These are phyloP conservation scores for Karalla daura DNA, from an alignment of 2,797 vertebrate genomes.

Conservation along the genomic window DNA sequence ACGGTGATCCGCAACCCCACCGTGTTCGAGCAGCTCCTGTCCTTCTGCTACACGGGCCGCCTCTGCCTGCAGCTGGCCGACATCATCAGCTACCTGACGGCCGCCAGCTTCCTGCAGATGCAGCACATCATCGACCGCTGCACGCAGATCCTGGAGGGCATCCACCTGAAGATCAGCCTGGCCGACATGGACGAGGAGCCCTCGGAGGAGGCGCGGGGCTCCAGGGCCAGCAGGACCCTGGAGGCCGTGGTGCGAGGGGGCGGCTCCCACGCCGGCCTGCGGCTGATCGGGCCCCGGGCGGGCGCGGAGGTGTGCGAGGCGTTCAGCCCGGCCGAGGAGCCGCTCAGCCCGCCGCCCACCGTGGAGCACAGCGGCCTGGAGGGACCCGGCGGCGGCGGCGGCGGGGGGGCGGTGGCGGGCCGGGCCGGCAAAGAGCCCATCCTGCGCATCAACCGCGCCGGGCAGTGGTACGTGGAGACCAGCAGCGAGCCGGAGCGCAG, in stretches of 20 bases:
- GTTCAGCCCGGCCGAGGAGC: slow-evolving; percentile 90
- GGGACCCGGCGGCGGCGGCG: slow-evolving; percentile 80
- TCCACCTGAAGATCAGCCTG: slow-evolving; percentile 96
- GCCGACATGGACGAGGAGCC: slow-evolving; percentile 88
- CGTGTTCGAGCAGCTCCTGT: slow-evolving; percentile 96
- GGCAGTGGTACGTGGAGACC: slow-evolving; percentile 97
- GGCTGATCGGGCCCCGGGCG: slow-evolving; percentile 81
- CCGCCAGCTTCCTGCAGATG: slow-evolving; percentile 98
- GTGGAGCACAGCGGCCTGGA: slow-evolving; percentile 88
- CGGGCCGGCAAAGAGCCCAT: slow-evolving; percentile 90
- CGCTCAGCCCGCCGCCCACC: slow-evolving; percentile 89
- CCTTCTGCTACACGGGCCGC: slow-evolving; percentile 96
- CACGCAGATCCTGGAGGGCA: slow-evolving; percentile 96
- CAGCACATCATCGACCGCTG: slow-evolving; percentile 99
- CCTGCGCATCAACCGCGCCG: slow-evolving; percentile 93
- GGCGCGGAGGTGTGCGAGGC: slow-evolving; percentile 65
- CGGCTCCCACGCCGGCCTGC: slow-evolving; percentile 62
- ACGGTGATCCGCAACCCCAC: slow-evolving; percentile 96
- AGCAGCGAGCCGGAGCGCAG: slow-evolving; percentile 79
- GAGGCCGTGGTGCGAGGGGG: slow-evolving; percentile 63
- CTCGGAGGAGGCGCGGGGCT: slow-evolving; percentile 46
- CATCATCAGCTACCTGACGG: slow-evolving; percentile 98
- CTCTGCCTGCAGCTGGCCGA: slow-evolving; percentile 95
- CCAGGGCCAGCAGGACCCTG: slow-evolving; percentile 44
- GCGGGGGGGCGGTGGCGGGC: slow-evolving; percentile 85